Base-by-base conservation (phyloP, 2,113 vertebrate species). In the Tenrec ecaudatus region DNA sequence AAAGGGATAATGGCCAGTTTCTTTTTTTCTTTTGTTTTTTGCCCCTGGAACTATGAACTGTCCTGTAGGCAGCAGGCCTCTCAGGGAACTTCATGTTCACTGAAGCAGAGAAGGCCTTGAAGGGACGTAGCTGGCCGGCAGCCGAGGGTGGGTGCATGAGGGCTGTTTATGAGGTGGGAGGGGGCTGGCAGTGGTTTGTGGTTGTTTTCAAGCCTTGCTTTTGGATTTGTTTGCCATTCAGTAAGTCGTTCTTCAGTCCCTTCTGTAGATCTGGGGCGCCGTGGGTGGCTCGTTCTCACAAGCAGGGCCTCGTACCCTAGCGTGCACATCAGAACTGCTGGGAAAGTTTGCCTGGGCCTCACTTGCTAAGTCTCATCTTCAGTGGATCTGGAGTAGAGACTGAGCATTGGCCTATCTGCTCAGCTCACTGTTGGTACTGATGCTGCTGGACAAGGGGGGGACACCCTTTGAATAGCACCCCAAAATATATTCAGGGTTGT, bases 181-280 rank as follows among this genome's bases (percentile, higher is more conserved):
- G 58, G 22, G 31, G 6, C 91, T 73, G 57, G 80, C 11, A 17
- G 62, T 40, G 22, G 27, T 25, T 73, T n/a, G 2, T 88, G 38
- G 38, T 27, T 79, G 47, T 53, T 94, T 89, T 76, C 23, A 80
- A 64, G 64, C 40, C 10, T 87, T 94, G 36, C 47, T 88, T 88
- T 93, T 91, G 71, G 47, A 77, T 93, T 53, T 85, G 64, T 60
- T 86, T 94, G 31, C 6, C n/a, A n/a, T 83, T 88, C n/a, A 82
- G 36, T 38, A 33, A 19, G 22, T 20, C 16, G 60, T 90, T 93
- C 79, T 73, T 86, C 27, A 81, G 29, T 82, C 15, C 25, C 15
- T 57, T 92, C n/a, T 38, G 20, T 64, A 25, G 27, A n/a, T 47
- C 12, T 69, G 77, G 47, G 53, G 15, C 77, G 76, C 22, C 12